Conservation (phyloP, 2,113 vertebrate species). For the Perca schrenkii region DNA sequence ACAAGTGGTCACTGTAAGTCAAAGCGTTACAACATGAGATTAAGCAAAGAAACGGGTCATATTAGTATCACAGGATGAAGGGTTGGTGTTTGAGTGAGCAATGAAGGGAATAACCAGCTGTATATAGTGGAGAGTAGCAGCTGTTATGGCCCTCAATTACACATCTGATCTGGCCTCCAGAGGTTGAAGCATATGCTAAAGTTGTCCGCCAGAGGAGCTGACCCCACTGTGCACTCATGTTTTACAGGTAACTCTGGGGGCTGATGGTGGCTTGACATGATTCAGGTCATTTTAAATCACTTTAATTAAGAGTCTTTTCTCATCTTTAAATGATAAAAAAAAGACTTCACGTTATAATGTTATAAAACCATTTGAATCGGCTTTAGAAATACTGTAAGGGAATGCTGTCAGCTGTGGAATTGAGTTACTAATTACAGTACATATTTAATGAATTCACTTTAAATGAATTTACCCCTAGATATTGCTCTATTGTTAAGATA, state of each 20-base stretch:
- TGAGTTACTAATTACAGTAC: not conserved
- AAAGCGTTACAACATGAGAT: not conserved
- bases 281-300: conserved; percentile 19
- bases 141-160: conserved; percentile 66
- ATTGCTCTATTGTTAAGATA: conserved; percentile 15
- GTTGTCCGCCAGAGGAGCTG: conserved; percentile 42
- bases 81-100: conserved; percentile 46
- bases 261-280: conserved; percentile 1
- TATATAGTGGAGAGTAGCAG: conserved; percentile 57
- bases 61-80: conserved; percentile 43
- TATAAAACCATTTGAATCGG: not conserved
- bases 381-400: not conserved
- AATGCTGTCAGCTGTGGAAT: conserved; percentile 36
- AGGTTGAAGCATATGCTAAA: conserved; percentile 64
- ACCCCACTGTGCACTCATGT: conserved; percentile 46
- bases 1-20: conserved; percentile 9
- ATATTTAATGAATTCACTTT: conserved; percentile 17
- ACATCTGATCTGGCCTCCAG: conserved; percentile 65
- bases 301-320: conserved; percentile 12
- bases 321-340: conserved; percentile 9
- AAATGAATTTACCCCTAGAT: not conserved
- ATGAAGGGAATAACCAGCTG: conserved; percentile 63
- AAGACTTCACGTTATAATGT: not conserved
- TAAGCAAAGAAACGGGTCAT: conserved; percentile 31
- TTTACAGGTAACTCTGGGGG: conserved; percentile 46